Conservation (phyloP, 2,113 vertebrate species). For the Sphaerodactylus townsendi region DNA sequence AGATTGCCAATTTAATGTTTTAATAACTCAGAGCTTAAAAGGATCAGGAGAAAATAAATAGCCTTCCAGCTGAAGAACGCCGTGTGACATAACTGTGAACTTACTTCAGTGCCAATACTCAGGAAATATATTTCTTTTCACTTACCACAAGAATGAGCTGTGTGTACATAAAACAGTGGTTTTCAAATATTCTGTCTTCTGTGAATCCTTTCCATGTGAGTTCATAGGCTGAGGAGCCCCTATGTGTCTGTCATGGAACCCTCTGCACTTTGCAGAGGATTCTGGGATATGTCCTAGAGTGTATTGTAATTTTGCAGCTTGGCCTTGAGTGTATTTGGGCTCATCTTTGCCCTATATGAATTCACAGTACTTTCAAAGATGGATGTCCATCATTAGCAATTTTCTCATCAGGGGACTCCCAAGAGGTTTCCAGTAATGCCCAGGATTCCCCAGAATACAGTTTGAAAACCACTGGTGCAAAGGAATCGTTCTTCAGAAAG, state of each 20-base stretch:
- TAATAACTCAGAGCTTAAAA: conserved; percentile 50
- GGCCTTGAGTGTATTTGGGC: background rate
- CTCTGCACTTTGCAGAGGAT: background rate
- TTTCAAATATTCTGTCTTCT: background rate
- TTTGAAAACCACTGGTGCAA: background rate
- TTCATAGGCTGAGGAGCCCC: too few relatives aligned
- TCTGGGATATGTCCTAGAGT: background rate
- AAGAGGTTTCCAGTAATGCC: background rate
- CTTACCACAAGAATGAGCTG: conserved; percentile 10
- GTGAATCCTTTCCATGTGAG: background rate
- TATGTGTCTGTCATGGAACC: background rate
- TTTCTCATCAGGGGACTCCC: background rate
- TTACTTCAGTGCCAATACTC: conserved; percentile 1
- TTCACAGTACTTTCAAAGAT: background rate
- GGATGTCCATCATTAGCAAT: background rate
- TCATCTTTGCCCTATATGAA: background rate
- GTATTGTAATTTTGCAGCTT: background rate
- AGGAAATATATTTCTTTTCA: conserved; percentile 3
- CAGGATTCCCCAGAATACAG: background rate
- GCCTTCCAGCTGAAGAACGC: conserved; percentile 17
- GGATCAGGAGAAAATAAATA: conserved; percentile 24
- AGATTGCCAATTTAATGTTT: conserved; percentile 41
- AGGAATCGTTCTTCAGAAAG: conserved; percentile 67
- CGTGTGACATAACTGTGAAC: conserved; percentile 39
- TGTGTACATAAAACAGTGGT: conserved; percentile 59